A percentile compares a stretch with the other conserved stretches of the same genome.
Evolutionary conservation across 2,797 vertebrate species (phyloP).

Genomic region (Sandelia bainsii): DNA sequence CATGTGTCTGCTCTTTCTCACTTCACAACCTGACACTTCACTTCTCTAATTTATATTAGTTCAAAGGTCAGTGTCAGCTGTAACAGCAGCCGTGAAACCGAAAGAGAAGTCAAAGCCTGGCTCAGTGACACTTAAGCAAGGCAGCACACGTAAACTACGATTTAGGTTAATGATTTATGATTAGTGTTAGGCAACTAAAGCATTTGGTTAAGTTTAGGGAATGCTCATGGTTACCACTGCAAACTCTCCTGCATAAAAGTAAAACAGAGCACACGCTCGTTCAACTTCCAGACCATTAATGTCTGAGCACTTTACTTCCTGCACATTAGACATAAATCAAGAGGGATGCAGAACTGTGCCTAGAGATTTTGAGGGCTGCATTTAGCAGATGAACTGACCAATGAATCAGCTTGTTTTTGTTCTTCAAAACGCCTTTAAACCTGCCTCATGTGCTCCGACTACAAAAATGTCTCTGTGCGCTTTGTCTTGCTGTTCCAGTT

Average conservation of each 20-base stretch:
- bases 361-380: not conserved
- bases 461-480: not conserved
- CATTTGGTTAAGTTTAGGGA: not conserved
- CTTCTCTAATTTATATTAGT: not conserved
- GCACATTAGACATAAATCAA: not conserved
- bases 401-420: slow-evolving; percentile 6
- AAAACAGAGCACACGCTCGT: not conserved
- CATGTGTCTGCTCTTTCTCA: not conserved
- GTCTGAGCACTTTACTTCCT: not conserved
- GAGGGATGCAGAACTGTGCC: not conserved
- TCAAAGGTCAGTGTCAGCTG: slow-evolving; percentile 4
- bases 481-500: not conserved
- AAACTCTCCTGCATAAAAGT: not conserved
- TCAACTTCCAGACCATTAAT: not conserved
- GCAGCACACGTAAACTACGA: no score
- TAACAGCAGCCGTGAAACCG: slow-evolving; percentile 2
- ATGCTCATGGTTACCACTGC: not conserved
- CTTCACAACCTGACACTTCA: not conserved
- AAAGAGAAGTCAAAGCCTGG: not conserved
- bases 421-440: not conserved
- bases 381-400: slow-evolving; percentile 1
- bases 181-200: not conserved
- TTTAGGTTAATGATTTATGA: not conserved
- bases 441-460: not conserved
- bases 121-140: not conserved